Evolutionary conservation across 2,888 invertebrate genomes (phyloP).

Genomic region (Drosophila monieri): DNA sequence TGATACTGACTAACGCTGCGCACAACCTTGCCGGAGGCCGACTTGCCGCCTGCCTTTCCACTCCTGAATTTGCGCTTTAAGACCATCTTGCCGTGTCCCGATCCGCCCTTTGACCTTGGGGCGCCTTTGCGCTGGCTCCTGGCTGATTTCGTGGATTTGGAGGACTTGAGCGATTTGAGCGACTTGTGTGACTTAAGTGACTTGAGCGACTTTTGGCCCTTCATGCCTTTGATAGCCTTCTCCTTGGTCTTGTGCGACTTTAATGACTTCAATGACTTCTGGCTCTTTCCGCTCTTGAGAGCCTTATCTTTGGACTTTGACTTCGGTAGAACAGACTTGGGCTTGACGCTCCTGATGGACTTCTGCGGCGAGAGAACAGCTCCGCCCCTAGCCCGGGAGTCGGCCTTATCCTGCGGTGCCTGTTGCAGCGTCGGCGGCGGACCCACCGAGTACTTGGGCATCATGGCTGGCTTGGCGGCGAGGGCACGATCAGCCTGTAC

Average conservation of each 20-base stretch:
- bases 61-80: constrained; percentile 54
- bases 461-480: constrained; percentile 44
- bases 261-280: constrained; percentile 45
- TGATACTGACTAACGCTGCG: constrained; percentile 68
- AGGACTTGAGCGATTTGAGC: constrained; percentile 39
- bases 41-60: constrained; percentile 24
- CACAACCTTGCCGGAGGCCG: constrained; percentile 34
- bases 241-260: constrained; percentile 48
- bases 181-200: constrained; percentile 46
- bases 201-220: constrained; percentile 37
- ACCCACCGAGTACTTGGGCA: constrained; percentile 57
- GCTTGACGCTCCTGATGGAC: constrained; percentile 34
- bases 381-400: constrained; percentile 51
- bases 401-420: constrained; percentile 4
- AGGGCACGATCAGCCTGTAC: constrained; percentile 67
- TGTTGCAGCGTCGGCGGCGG: constrained; percentile 7
- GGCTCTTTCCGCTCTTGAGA: constrained; percentile 23
- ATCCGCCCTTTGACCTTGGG: constrained; percentile 6
- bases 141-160: constrained; percentile 39
- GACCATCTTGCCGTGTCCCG: constrained; percentile 54
- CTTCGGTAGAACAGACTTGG: constrained; percentile 33
- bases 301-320: constrained; percentile 1
- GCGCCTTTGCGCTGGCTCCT: constrained; percentile 28
- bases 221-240: constrained; percentile 2
- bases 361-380: constrained; percentile 33